Evolutionary conservation across 2,113 vertebrate genomes (phyloP).

Genomic region (Jaculus jaculus): DNA sequence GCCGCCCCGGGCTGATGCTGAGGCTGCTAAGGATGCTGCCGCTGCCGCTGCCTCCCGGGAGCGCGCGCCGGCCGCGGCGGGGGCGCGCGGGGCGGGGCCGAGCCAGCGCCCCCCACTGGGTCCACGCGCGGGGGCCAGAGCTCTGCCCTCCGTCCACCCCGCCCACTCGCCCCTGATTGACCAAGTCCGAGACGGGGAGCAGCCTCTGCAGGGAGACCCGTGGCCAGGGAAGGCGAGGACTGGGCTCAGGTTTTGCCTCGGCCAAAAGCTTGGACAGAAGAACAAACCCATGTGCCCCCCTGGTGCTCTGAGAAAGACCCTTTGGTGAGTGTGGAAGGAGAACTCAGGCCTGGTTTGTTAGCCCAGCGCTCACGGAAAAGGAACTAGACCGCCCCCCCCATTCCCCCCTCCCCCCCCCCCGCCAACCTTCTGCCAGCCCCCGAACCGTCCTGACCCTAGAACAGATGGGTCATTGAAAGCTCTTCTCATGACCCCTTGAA

Average conservation of each 20-base stretch:
- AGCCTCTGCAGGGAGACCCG: neutral
- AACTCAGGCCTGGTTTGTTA: neutral
- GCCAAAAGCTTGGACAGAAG: neutral
- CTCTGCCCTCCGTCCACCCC: neutral
- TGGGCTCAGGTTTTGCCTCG: neutral
- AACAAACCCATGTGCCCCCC: neutral
- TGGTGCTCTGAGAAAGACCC: neutral
- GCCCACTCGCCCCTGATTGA: neutral
- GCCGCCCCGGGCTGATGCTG: slow-evolving; percentile 60
- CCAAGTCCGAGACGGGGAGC: neutral
- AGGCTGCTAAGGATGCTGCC: slow-evolving; percentile 62
- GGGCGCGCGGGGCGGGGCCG: slow-evolving; percentile 71
- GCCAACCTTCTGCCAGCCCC: too few species aligned
- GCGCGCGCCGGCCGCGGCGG: slow-evolving; percentile 52
- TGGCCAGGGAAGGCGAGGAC: neutral
- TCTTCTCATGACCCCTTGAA: neutral
- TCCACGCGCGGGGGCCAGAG: slow-evolving; percentile 22
- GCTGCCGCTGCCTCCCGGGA: slow-evolving; percentile 55
- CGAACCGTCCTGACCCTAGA: neutral
- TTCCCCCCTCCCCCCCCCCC: too few species aligned
- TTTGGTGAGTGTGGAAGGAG: neutral
- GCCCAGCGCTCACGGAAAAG: neutral
- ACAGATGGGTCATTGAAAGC: neutral
- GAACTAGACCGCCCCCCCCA: too few species aligned
- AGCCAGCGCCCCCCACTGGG: slow-evolving; percentile 48